Base-by-base conservation (phyloP, 1,140 invertebrate species). In the Anadara kagoshimensis region DNA sequence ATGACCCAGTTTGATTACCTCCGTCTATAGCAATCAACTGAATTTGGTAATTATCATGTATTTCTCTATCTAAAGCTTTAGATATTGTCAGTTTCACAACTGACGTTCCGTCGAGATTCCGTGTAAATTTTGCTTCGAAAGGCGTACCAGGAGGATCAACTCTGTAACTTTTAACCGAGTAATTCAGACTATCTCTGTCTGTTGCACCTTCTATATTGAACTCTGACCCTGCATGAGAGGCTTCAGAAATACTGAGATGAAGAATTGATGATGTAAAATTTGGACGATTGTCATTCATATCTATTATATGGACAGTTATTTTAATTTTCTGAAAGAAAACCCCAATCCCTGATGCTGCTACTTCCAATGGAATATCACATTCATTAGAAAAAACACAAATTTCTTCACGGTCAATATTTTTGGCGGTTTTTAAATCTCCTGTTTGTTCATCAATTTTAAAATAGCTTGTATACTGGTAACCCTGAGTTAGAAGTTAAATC, bases 271-370 rank as follows among this genome's bases (percentile, higher is more conserved):
- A 95, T 5, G 93, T 93, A 58, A 80, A 82, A 57, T 66, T 64
- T 47, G 81, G 81, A 41, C 65, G 53, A 3, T 96, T 96, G 80
- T 97, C 95, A 90, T 98, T 97, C 54, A 95, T 91, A 20, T 96
- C 97, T 84, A 96, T 96, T 0, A 98, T 95, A 0, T 96, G 97
- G 78, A 98, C 95, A 10, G 97, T 95, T 87, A 96, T 68, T 12
- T 61, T 29, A 43, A 81, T 78, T 63, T 76, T 81, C 44, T 75
- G 61, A 47, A 77, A 76, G 56, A 76, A 78, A 20, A 68, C 61
- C 20, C 58, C 68, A 59, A 74, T 73, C 24, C 53, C 61, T 20
- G 70, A 71, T 44, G 76, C 75, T 18, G 76, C 76, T 22, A 80
- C 71, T 57, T 78, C 69, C 58, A 80, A 44, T 18, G 69, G 51